Evolutionary conservation across 2,888 invertebrate genomes (phyloP), one percentile per base, ranked within the genome.

Genomic region (Diplazon laetatorius): DNA sequence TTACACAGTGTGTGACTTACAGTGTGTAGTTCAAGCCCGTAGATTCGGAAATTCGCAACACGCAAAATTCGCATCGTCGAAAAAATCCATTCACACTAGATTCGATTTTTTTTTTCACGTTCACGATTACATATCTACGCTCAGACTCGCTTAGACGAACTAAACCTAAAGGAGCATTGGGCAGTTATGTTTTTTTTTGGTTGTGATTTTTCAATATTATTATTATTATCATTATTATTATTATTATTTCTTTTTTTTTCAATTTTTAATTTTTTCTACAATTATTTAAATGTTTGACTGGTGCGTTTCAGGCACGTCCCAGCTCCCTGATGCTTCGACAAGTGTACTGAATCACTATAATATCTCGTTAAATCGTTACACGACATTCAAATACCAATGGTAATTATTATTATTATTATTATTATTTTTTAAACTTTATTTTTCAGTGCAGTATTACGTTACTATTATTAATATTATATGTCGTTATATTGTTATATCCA

Each of bases 81-180:
- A 37, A 55, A 35, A 30, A 55, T 76, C 10, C 30, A 42, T 68
- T 55, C n/a, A n/a, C n/a, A n/a, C n/a, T n/a, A n/a, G n/a, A n/a
- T 18, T 44, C 25, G 46, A 25, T 52, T 55, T 60, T 35, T 48
- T 9, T 39, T 37, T 46, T 63, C 62, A 37, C 39, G 63, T 73
- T 69, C 60, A 73, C 75, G 73, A 77, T 77, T 76, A 37, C n/a
- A n/a, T 60, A 18, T 50, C 69, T 76, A 69, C 68, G 50, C 46
- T 60, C 57, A 73, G 50, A 42, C 50, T 63, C 65, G 52, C 65
- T 70, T 20, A 60, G 35, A 65, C 74, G 65, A 69, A 75, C 57
- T 75, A 80, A 77, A 74, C 62, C 81, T 80, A 82, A 44, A 63
- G 76, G 76, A 82, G 76, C 73, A 79, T 80, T 76, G 80, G 81